Conservation (phyloP, 2,113 vertebrate genomes). For the Condylura cristata region DNA sequence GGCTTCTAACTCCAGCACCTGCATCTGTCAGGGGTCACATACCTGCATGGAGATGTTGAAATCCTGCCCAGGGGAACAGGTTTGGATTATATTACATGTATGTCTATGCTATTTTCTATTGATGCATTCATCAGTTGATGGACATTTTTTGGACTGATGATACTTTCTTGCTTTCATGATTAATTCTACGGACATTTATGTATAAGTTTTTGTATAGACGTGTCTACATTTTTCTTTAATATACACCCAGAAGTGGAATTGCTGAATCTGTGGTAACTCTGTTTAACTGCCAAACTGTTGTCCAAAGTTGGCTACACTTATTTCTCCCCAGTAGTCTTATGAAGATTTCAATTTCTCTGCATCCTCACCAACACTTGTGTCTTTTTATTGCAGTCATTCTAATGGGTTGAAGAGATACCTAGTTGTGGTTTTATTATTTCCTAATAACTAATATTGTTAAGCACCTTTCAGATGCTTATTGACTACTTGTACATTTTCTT, state of each 20-base stretch:
- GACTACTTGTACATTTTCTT: background rate
- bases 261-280: background rate
- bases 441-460: background rate
- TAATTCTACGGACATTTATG: background rate
- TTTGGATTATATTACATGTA: background rate
- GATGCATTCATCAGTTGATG: background rate
- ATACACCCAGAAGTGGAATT: background rate
- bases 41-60: background rate
- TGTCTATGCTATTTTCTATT: background rate
- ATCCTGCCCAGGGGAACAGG: background rate
- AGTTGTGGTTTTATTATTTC: conserved; percentile 20
- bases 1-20: background rate
- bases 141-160: background rate
- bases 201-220: background rate
- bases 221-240: conserved; percentile 10
- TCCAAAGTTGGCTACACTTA: background rate
- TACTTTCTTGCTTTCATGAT: background rate
- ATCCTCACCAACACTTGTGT: background rate
- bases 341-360: background rate
- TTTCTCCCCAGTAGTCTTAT: background rate
- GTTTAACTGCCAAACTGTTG: background rate
- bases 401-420: background rate
- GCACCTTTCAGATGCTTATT: background rate
- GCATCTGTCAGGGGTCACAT: background rate
- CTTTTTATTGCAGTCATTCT: conserved; percentile 2